Conservation (phyloP, 37 sponge, comb jelly and placozoan genomes). For the Lycopodina hypogea region DNA sequence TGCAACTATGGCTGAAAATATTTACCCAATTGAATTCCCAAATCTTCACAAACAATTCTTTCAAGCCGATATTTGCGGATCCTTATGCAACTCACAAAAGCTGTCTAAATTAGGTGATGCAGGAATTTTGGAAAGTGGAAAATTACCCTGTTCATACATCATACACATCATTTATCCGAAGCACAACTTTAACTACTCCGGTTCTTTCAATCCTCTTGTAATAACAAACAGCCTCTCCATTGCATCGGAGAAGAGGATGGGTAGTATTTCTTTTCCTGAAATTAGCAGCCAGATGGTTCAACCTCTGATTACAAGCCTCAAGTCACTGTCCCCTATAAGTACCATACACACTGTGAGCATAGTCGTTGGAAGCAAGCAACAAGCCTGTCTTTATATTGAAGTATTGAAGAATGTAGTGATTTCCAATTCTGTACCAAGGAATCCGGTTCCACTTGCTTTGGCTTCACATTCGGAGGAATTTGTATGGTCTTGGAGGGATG, state of each 20-base stretch:
- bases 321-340: constrained; percentile 15
- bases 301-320: constrained; percentile 25
- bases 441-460: too few species aligned
- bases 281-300: constrained; percentile 41
- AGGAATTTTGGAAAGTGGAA: constrained; percentile 48
- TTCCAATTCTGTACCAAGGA: too few species aligned
- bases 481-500: too few species aligned
- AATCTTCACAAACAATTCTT: neutral
- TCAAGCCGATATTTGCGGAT: neutral
- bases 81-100: neutral
- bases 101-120: constrained; percentile 31
- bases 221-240: constrained; percentile 8
- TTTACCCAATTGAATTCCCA: neutral
- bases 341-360: constrained; percentile 3
- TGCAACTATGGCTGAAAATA: constrained; percentile 4
- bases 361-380: neutral
- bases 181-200: constrained; percentile 10
- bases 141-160: constrained; percentile 51
- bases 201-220: neutral
- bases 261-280: constrained; percentile 63
- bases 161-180: constrained; percentile 66
- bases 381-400: neutral
- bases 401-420: neutral
- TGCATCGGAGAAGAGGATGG: constrained; percentile 7
- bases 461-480: too few species aligned